phyloP scores from a whole-genome alignment of 2,888 invertebrate species.

The Eutolmus rufibarbis region DNA sequence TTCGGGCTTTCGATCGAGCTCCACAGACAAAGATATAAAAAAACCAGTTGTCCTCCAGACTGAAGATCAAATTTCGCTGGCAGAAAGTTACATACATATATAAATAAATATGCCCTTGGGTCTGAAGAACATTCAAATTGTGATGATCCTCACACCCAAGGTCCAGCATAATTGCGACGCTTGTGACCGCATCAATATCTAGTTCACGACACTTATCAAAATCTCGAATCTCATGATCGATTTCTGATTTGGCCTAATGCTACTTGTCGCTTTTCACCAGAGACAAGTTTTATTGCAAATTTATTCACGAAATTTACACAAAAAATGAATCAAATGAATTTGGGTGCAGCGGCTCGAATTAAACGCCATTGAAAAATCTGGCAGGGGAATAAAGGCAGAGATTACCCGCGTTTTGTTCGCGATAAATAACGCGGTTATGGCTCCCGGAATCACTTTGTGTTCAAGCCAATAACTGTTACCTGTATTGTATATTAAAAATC shows the following conservation, averaged over 20 bases:
- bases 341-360: background rate
- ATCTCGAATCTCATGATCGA: background rate
- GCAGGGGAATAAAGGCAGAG: background rate
- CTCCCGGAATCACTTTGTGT: background rate
- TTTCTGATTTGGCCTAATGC: background rate
- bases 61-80: conserved; percentile 3
- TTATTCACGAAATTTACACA: conserved; percentile 16
- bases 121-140: background rate
- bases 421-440: conserved; percentile 16
- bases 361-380: background rate
- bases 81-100: background rate
- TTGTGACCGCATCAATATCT: background rate
- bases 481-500: background rate
- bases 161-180: background rate
- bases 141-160: background rate
- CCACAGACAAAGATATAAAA: background rate
- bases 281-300: conserved; percentile 24
- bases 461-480: background rate
- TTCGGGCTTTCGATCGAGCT: background rate
- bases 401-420: background rate
- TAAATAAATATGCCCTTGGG: background rate
- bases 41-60: conserved; percentile 21
- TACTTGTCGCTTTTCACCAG: background rate
- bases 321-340: background rate
- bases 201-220: background rate